Base-by-base conservation (phyloP, 2,888 invertebrate species). In the Lithophane ornitopus region DNA sequence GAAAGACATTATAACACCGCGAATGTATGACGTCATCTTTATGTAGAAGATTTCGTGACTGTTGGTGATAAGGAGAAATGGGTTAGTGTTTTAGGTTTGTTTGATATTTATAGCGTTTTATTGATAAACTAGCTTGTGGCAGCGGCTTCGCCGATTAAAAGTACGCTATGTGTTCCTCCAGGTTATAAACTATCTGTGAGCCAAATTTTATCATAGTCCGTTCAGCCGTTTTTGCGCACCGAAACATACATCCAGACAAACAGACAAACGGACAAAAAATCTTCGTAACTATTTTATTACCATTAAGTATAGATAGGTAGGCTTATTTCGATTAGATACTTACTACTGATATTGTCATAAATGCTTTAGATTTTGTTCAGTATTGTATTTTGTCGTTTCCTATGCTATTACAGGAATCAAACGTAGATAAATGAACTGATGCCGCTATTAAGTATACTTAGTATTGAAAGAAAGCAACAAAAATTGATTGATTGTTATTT, bases 1-100 rank as follows among this genome's bases (percentile, higher is more conserved):
- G 90, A 98, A 96, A 2, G 96, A 96, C 94, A 96, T 92, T 67
- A 96, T 93, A 96, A 97, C 94, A 34, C 97, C 98, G 78, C 97
- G 97, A 83, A 97, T 96, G 90, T 97, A 97, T 46, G 96, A 95
- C 39, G 95, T 95, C 93, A 94, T 94, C 85, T 94, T 95, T 79
- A 95, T 95, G 81, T 90, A 92, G 81, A 91, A 88, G 75, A 95
- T 94, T 91, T 94, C 97, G 89, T 93, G 89, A 34, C 95, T 96
- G 90, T 80, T 59, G n/a, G 61, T 56, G 68, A 65, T 68, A 66
- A 73, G 58, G 46, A 70, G 63, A 73, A 71, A 58, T 54, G 26
- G 70, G 39, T 72, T 73, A 78, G 61, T 49, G 16, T 56, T 34
- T 16, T 73, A n/a, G 8, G 19, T 46, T 66, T n/a, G 34, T 39